Base-by-base conservation (phyloP, 2,113 vertebrate species). In the Mesembrinibis cayennensis region DNA sequence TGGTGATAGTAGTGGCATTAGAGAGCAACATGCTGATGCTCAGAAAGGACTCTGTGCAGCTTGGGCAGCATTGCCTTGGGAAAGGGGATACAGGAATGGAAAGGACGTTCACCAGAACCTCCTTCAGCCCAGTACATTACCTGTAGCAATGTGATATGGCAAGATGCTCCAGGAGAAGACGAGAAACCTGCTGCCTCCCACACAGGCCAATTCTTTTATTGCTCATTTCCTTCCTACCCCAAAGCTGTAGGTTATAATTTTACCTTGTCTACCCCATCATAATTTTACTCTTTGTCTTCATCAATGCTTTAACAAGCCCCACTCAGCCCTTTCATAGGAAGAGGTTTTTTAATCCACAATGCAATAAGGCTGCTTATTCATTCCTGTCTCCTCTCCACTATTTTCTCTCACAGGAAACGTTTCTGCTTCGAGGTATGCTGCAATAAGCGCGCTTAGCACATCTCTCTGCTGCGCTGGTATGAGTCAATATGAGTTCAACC, bases 401-500 rank as follows among this genome's bases (percentile, higher is more conserved):
- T 91, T 94, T 80, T 63, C 63, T 40, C 53, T 74, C 20, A 7
- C 55, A 91, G 77, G 91, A 92, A 90, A 83, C 1, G 1, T 42
- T 84, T 49, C 65, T 78, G 72, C 71, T 95, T 73, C 83, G 73
- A 7, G 6, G 65, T 52, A 79, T 63, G 63, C 69, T 92, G 91
- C 83, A 84, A 4, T 32, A 49, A 59, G 56, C 71, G 77, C 1
- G 4, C 59, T 42, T 30, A 84, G 63, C 21, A 4, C 55, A 78
- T 66, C 87, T 71, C 78, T 88, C 74, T 83, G 89, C 77, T 66
- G 36, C 0, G 0, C 89, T 53, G 32, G 16, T 20, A 20, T 90
- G 84, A 94, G 81, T 96, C 91, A 91, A 69, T 9, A 42, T 0
- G 6, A 93, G 77, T 87, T 87, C 95, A 96, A 82, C 93, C 95